Evolutionary conservation across 92 coral and sea anemone species (phyloP).

Genomic region (Pocillopora grandis): DNA sequence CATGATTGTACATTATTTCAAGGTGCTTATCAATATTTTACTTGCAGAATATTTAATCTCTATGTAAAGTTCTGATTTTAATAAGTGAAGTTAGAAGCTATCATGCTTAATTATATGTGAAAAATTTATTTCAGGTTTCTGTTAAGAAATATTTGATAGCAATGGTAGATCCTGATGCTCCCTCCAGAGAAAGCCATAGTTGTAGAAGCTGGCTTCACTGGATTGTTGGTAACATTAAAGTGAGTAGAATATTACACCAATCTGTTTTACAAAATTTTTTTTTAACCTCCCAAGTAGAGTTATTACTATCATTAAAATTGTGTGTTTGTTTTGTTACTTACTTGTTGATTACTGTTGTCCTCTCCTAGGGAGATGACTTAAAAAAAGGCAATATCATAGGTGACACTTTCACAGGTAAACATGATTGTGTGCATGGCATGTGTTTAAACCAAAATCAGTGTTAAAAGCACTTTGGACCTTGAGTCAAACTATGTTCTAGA

Average conservation of each 20-base stretch:
- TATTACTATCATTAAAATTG: neutral
- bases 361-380: conserved; percentile 19
- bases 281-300: neutral
- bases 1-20: no score
- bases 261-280: neutral
- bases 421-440: neutral
- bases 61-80: no score
- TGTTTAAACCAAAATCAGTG: no score
- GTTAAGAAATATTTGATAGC: conserved; percentile 46
- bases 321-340: neutral
- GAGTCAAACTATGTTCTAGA: no score
- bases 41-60: no score
- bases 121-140: neutral
- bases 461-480: no score
- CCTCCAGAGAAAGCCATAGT: conserved; percentile 8
- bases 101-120: no score
- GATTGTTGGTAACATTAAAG: conserved; percentile 54
- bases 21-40: no score
- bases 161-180: conserved; percentile 85
- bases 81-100: no score
- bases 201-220: conserved; percentile 74
- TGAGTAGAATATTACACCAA: neutral
- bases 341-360: neutral
- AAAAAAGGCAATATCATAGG: neutral
- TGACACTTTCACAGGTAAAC: conserved; percentile 18